Evolutionary conservation across 2,888 invertebrate species (phyloP), one percentile per base, ranked within the genome.

Genomic region (Cheiracanthium punctorium): DNA sequence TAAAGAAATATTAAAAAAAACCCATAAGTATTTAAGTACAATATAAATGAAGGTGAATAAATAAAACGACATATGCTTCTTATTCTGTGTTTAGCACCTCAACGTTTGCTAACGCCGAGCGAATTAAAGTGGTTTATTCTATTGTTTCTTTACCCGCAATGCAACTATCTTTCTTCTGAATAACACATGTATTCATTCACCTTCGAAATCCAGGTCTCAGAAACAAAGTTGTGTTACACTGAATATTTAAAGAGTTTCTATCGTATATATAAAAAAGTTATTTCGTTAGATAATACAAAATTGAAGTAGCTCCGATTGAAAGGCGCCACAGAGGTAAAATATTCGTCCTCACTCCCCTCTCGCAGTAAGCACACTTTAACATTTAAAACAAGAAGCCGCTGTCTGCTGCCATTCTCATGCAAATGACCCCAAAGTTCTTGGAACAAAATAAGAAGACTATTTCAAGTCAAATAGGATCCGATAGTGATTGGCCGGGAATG

Each of bases 361-460:
- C 12, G 24, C 24, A 72, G 72, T 80, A 67, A 73, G 65, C 64
- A 67, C 48, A 80, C 80, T 80, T 73, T 33, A 80, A 73, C 80
- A 73, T 80, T 73, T 80, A 65, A 64, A 80, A 80, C 73, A 67
- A 80, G 80, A 33, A 71, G 67, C 33, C 20, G 20, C 29, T 20
- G 73, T 33, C 41, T 71, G 67, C 58, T 10, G 33, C 65, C 43
- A 73, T 72, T 80, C 67, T 73, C 80, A 80, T 80, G 80, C 80
- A 80, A 80, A 80, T 73, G 80, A 80, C 80, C 64, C 64, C 58
- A 80, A 80, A 72, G 43, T 80, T 73, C 67, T 73, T 65, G 30
- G 43, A 80, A 71, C 64, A 64, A 80, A 80, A 80, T 80, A 80
- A 70, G 70, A 79, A 80, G 72, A 37, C 80, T 65, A 73, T 80